A percentile compares a stretch with the other conserved stretches of the same genome.
phyloP scores from a whole-genome alignment of 2,888 invertebrate genomes.

The Sminthurides aquaticus region DNA sequence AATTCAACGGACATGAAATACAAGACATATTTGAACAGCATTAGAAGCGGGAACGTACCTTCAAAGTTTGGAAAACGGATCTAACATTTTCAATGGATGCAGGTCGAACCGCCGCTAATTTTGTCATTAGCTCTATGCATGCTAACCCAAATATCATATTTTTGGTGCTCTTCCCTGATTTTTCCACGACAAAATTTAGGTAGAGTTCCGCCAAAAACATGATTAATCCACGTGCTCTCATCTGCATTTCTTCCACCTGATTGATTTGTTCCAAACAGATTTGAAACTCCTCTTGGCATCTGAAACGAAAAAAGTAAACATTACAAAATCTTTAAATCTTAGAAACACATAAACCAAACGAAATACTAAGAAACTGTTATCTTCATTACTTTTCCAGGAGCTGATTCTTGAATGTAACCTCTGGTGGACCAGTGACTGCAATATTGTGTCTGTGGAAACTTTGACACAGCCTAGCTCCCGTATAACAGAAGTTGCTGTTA shows the following conservation, averaged over 20 bases:
- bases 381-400: conserved; percentile 28
- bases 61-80: conserved; percentile 30
- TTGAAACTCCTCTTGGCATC: conserved; percentile 35
- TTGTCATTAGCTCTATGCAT: conserved; percentile 34
- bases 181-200: conserved; percentile 29
- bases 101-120: conserved; percentile 25
- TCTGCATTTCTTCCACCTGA: conserved; percentile 14
- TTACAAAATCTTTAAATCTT: not conserved
- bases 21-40: not conserved
- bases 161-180: conserved; percentile 17
- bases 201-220: conserved; percentile 36
- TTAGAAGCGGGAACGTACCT: conserved; percentile 24
- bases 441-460: conserved; percentile 28
- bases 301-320: conserved; percentile 2
- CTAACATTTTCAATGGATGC: conserved; percentile 27
- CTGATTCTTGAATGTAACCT: conserved; percentile 28
- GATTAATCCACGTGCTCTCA: conserved; percentile 28
- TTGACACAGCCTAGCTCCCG: conserved; percentile 38
- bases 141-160: conserved; percentile 32
- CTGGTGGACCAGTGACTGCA: conserved; percentile 17
- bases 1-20: not conserved
- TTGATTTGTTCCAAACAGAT: conserved; percentile 26
- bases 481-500: conserved; percentile 37
- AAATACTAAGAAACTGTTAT: not conserved
- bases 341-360: not conserved